A percentile compares a stretch with the other conserved stretches of the same genome.
phyloP scores from a whole-genome alignment of 2,797 vertebrate species.

The Yasuhikotakia modesta region DNA sequence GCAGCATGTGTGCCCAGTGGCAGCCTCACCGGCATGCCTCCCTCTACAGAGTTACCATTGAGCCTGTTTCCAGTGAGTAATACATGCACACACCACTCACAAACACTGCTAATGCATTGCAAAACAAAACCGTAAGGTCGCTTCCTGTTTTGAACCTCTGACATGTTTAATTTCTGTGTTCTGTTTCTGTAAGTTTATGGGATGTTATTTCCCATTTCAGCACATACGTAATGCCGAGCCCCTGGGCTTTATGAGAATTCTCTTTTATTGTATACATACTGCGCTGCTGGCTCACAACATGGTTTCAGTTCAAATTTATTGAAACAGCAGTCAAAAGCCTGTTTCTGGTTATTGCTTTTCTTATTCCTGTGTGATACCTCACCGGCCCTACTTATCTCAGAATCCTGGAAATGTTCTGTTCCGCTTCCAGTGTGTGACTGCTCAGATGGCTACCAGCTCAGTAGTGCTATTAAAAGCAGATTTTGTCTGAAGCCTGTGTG shows the following conservation, averaged over 20 bases:
- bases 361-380: constrained; percentile 33
- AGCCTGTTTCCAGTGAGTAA: constrained; percentile 86
- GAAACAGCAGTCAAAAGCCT: constrained; percentile 26
- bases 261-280: constrained; percentile 15
- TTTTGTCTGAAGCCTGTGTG: constrained; percentile 8
- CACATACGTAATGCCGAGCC: constrained; percentile 3
- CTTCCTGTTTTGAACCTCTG: too few species aligned
- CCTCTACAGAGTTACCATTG: constrained; percentile 83
- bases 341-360: constrained; percentile 41
- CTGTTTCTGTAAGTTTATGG: constrained; percentile 26
- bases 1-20: constrained; percentile 90
- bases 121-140: constrained; percentile 14
- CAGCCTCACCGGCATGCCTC: constrained; percentile 86
- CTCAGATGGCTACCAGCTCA: constrained; percentile 43
- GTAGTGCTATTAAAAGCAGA: constrained; percentile 45
- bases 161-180: too few species aligned
- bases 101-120: not conserved
- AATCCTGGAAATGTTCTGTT: constrained; percentile 30
- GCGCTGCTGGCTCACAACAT: constrained; percentile 25
- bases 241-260: not conserved
- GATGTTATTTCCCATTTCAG: constrained; percentile 32
- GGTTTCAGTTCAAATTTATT: constrained; percentile 32
- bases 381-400: constrained; percentile 20
- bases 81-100: not conserved
- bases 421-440: constrained; percentile 27